Percentiles rank a stretch among this genome's conserved stretches.
Conservation (phyloP, 2,113 vertebrate species). For the Dicentrarchus labrax region DNA sequence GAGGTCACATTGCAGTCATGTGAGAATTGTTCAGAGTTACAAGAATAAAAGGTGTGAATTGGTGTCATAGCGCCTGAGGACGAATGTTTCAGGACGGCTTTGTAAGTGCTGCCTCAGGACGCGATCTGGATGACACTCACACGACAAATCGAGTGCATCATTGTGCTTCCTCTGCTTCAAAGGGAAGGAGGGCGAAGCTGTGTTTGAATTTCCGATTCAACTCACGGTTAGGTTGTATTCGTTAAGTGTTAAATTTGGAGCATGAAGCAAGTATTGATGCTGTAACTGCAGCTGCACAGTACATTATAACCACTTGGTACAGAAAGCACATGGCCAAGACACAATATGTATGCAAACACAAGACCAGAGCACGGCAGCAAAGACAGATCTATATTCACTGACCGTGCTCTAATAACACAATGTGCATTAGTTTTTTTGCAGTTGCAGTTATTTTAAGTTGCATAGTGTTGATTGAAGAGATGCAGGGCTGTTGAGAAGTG, state of each 20-base stretch:
- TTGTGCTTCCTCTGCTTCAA: slow-evolving; percentile 7
- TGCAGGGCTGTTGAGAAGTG: slow-evolving; percentile 1
- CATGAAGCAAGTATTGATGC: neutral
- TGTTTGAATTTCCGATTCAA: neutral
- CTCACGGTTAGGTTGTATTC: neutral
- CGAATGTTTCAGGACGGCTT: slow-evolving; percentile 26
- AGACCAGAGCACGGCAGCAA: neutral
- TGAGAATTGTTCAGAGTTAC: neutral
- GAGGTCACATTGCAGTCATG: slow-evolving; percentile 6
- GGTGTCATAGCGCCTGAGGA: slow-evolving; percentile 8
- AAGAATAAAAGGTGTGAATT: slow-evolving; percentile 40
- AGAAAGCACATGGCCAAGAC: too few species aligned
- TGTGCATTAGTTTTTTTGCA: slow-evolving; percentile 1
- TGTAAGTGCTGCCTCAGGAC: neutral
- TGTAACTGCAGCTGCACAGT: neutral
- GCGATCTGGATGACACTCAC: neutral
- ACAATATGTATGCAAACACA: neutral
- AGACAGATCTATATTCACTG: neutral
- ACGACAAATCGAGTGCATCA: neutral
- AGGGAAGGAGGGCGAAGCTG: neutral
- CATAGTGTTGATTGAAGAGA: slow-evolving; percentile 28
- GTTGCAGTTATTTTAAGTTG: slow-evolving; percentile 8
- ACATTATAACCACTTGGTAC: neutral
- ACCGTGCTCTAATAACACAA: neutral
- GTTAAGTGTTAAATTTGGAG: neutral